Base-by-base conservation (phyloP, 2,113 vertebrate species). In the Actinemys pallida region DNA sequence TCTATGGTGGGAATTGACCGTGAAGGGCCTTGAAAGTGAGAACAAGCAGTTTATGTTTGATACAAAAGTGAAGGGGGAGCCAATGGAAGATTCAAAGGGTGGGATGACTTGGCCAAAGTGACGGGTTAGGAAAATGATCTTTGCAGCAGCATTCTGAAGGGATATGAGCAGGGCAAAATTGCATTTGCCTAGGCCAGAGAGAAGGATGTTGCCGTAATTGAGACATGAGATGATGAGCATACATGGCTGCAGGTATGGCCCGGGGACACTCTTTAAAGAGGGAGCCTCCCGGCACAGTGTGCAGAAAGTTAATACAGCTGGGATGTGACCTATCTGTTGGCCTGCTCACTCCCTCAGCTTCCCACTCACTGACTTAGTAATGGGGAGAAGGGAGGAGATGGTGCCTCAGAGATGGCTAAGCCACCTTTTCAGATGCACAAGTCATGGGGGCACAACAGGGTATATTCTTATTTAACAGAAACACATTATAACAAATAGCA, bases 361-460 rank as follows among this genome's bases (percentile, higher is more conserved):
- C 69, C 20, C 14, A 22, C 19, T 72, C 10, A 19, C n/a, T 72
- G n/a, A 62, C 13, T 31, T 11, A 62, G 27, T 62, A 62, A 29
- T 31, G 59, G 59, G 13, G 13, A 62, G 56, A 62, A 16, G 29
- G 59, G 11, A 39, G 69, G n/a, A 39, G 69, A 42, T 72, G n/a
- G 16, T 72, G 69, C 69, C 19, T 19, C 17, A n/a, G 13, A n/a
- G 29, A 69, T 69, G 17, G 62, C 16, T n/a, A 31, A 14, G 6
- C 31, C 62, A n/a, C 0, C 76, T 45, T 42, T 53, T 56, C 19
- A 0, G 10, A 10, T 1, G 35, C 45, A 0, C 7, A 6, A 76
- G 16, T 2, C 29, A 5, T 5, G 39, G 31, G 3, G 25, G 0
- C 1, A 13, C 25, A 57, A 12, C 2, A 13, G 50, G 16, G 52